Evolutionary conservation across 2,888 invertebrate species (phyloP), one percentile per base, ranked within the genome.

Genomic region (Drosophila gaucha): DNA sequence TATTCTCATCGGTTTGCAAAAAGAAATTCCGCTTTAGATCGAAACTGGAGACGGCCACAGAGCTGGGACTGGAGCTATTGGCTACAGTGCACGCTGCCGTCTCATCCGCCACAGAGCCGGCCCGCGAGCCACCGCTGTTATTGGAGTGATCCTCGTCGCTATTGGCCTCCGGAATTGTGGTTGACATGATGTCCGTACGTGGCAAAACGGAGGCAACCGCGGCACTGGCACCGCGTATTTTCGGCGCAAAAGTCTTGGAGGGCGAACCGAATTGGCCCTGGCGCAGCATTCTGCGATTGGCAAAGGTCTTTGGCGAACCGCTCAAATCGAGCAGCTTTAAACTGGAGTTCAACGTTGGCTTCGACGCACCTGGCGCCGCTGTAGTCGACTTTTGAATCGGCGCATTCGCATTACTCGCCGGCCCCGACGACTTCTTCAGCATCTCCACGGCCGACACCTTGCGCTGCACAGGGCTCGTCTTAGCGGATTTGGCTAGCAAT

Each of bases 121-220:
- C 91, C 71, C 93, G 92, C 66, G 93, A 93, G 44, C 94, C 94
- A 80, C 94, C 94, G 69, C 93, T 94, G 1, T 94, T 94, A 79
- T 93, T 94, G 77, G 96, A 96, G 31, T 88, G 90, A 87, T 96
- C 96, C 87, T 95, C 95, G 88, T 96, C 96, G 86, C 95, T 85
- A 84, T 94, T 93, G 77, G 95, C 97, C 93, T 97, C 97, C 36
- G 95, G 95, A 90, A 97, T 97, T 59, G 97, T 96, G 43, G 96
- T 95, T 38, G 97, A 96, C 88, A 97, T 94, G 52, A 97, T 96
- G 86, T 97, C 96, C 20, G 96, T 96, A 80, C 96, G 93, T 41
- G 88, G 83, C 39, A 86, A 80, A 1, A 84, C 77, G 24, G 80
- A 78, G 6, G 86, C 79, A 26, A 78, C 84, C 5, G 74, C 66